Conservation (phyloP, 2,888 invertebrate genomes). For the Brachyopa scutellaris region DNA sequence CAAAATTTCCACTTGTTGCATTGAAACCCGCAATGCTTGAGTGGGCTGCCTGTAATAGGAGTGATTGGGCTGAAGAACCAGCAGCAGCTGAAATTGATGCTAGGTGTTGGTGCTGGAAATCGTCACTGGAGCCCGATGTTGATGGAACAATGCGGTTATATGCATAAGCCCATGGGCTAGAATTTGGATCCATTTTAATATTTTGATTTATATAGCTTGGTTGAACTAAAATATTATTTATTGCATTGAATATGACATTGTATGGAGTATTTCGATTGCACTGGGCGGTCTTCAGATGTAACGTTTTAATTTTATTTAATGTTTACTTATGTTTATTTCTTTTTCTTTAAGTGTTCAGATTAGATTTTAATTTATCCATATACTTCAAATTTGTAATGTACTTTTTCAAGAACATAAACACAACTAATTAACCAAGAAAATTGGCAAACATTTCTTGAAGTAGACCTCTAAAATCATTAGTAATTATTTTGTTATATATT, state of each 20-base stretch:
- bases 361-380: constrained; percentile 23
- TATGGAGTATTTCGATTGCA: not conserved
- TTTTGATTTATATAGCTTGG: not conserved
- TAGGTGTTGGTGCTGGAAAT: constrained; percentile 87
- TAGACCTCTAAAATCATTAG: not conserved
- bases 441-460: not conserved
- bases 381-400: constrained; percentile 8
- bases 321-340: not conserved
- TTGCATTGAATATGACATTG: not conserved
- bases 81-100: constrained; percentile 82
- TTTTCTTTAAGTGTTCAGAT: not conserved
- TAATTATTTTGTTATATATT: not conserved
- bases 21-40: constrained; percentile 86
- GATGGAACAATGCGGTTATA: constrained; percentile 90
- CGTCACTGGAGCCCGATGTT: constrained; percentile 86
- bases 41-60: constrained; percentile 85
- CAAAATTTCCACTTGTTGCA: constrained; percentile 83
- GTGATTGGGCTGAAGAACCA: constrained; percentile 86
- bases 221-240: not conserved
- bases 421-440: not conserved
- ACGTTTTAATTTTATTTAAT: not conserved
- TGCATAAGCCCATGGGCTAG: constrained; percentile 93
- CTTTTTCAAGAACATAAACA: constrained; percentile 20
- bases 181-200: constrained; percentile 89
- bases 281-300: not conserved